A percentile compares a stretch with the other conserved stretches of the same genome.
phyloP scores from a whole-genome alignment of 2,888 invertebrate genomes.

The Hypomecis atomaria region DNA sequence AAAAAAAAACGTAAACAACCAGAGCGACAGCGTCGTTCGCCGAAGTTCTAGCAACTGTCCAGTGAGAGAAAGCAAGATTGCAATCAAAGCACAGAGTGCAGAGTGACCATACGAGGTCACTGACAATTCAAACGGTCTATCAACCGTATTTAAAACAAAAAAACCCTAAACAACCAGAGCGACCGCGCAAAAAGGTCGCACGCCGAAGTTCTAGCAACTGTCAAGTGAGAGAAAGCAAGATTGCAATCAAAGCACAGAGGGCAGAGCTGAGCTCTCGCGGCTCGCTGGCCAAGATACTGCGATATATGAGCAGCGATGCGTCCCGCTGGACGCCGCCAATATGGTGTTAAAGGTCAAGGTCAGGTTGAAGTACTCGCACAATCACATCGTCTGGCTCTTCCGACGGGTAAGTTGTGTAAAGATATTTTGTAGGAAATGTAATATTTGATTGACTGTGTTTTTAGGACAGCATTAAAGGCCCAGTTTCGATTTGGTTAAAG shows the following conservation, averaged over 20 bases:
- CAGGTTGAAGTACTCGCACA: conserved; percentile 84
- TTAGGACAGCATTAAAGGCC: too few species aligned
- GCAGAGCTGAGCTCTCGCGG: conserved; percentile 5
- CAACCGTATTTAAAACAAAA: too few species aligned
- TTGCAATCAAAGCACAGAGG: not conserved
- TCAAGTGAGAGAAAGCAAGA: not conserved
- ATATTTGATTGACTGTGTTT: too few species aligned
- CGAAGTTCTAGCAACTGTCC: too few species aligned
- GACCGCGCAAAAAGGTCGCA: not conserved
- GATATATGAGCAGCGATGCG: conserved; percentile 72
- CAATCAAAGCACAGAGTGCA: too few species aligned
- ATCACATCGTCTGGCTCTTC: conserved; percentile 85
- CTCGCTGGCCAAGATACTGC: conserved; percentile 57
- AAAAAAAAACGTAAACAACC: too few species aligned
- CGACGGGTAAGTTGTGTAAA: conserved; percentile 78
- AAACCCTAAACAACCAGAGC: too few species aligned
- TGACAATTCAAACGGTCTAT: too few species aligned
- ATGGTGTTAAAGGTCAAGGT: conserved; percentile 86
- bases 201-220: not conserved
- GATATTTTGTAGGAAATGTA: not conserved
- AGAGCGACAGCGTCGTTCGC: too few species aligned
- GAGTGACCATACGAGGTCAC: too few species aligned
- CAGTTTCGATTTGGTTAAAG: too few species aligned
- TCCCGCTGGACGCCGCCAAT: conserved; percentile 71
- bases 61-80: too few species aligned